Percentiles rank a stretch among this genome's conserved stretches.
These are phyloP conservation scores for Platycheirus albimanus DNA, from an alignment of 2,888 invertebrate species.

Conservation along the genomic window DNA sequence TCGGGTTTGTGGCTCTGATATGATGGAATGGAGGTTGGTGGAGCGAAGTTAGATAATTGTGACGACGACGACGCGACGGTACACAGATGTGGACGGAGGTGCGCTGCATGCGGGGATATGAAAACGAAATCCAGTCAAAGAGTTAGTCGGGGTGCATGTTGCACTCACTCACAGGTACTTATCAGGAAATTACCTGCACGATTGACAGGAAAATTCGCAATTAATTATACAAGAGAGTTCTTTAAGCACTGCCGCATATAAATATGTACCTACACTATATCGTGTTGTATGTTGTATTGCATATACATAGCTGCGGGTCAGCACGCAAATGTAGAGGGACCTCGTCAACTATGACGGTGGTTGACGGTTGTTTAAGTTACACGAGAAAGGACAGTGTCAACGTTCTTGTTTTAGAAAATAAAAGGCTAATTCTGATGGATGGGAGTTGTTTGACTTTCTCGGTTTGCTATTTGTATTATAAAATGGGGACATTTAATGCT, in stretches of 20 bases:
- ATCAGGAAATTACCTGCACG: constrained; percentile 74
- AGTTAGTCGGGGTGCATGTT: constrained; percentile 67
- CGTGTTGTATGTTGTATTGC: constrained; percentile 12
- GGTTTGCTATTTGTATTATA: constrained; percentile 24
- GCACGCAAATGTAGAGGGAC: constrained; percentile 70
- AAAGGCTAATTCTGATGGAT: not conserved
- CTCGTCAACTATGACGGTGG: constrained; percentile 71
- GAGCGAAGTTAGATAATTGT: not conserved
- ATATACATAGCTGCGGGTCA: constrained; percentile 67
- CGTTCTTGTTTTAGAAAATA: constrained; percentile 41
- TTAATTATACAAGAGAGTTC: constrained; percentile 69
- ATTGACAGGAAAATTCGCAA: constrained; percentile 74
- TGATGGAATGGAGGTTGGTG: not conserved
- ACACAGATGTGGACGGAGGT: not conserved
- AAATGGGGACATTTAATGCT: constrained; percentile 16
- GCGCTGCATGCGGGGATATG: constrained; percentile 23
- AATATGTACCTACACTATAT: not conserved
- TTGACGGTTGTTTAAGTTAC: constrained; percentile 65
- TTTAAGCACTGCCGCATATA: constrained; percentile 24
- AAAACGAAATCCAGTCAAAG: constrained; percentile 52
- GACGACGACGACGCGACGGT: not conserved
- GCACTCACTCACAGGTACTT: constrained; percentile 74
- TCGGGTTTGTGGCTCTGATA: constrained; percentile 9
- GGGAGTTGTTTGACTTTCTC: constrained; percentile 33
- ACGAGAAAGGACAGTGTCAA: constrained; percentile 58